Evolutionary conservation across 2,797 vertebrate species (phyloP), one percentile per base, ranked within the genome.

Genomic region (Gephyroberyx darwinii): DNA sequence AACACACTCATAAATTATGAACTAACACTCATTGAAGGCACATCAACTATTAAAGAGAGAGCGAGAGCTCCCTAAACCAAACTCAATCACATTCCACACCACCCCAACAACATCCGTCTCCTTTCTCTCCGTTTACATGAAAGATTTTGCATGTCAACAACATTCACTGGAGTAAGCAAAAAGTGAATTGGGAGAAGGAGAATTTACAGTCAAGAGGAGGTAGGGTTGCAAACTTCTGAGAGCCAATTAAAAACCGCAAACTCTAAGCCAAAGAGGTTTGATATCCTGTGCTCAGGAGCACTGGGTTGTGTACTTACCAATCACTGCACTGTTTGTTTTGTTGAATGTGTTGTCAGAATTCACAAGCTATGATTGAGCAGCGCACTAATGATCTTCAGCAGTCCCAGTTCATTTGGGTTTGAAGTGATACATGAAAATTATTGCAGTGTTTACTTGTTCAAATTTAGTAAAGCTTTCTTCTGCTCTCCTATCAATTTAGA

Each of bases 401-500:
- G 64, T 76, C 74, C 79, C 74, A 74, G 66, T 86, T 89, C 80
- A 84, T 82, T 88, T 86, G 76, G 69, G 85, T 84, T 84, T 75
- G 59, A 83, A 85, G 77, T 80, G 83, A 88, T 81, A 88, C 84
- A 86, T 87, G 78, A 43, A 84, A 86, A 86, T 84, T 57, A 85
- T 83, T 78, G 65, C 83, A 48, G 64, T 82, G 80, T 86, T 88
- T 84, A 74, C 82, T 88, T 86, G 79, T 81, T 77, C 73, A 82
- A 68, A 82, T 86, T 86, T 87, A 76, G 81, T 70, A 81, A 84
- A 77, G 75, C 80, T 79, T 75, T 85, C 76, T 75, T 81, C 74
- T 41, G 55, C 79, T 84, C 70, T 68, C 57, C 67, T 88, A 77
- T 90, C 85, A 85, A 75, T 85, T 84, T 70, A 82, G 77, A 88